Conservation (phyloP, 2,797 vertebrate genomes). For the Okamejei kenojei region DNA sequence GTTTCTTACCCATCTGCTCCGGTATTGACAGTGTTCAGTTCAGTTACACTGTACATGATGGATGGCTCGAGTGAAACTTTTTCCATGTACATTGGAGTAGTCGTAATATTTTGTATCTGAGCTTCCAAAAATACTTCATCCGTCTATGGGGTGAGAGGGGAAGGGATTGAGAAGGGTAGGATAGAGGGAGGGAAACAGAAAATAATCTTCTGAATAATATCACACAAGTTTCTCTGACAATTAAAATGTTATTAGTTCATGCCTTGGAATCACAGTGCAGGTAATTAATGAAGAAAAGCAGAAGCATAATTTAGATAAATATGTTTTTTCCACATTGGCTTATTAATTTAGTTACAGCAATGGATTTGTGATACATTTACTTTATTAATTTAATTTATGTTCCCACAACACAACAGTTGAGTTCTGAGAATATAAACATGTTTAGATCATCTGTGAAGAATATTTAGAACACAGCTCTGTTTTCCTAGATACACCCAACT, state of each 20-base stretch:
- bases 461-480: background rate
- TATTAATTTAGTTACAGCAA: conserved; percentile 48
- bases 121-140: conserved; percentile 98
- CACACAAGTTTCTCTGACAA: conserved; percentile 49
- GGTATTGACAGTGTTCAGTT: conserved; percentile 73
- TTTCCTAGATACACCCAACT: background rate
- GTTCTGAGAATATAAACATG: background rate
- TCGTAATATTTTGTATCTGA: conserved; percentile 98
- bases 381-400: background rate
- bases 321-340: conserved; percentile 42
- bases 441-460: background rate
- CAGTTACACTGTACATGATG: conserved; percentile 92
- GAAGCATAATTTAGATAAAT: conserved; percentile 60
- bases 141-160: conserved; percentile 60
- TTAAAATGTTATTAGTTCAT: conserved; percentile 75
- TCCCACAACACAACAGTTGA: background rate
- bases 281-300: conserved; percentile 61
- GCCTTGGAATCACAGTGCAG: conserved; percentile 70
- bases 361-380: conserved; percentile 62
- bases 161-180: conserved; percentile 41
- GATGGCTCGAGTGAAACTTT: conserved; percentile 95
- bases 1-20: conserved; percentile 66
- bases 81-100: conserved; percentile 98
- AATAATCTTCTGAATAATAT: conserved; percentile 12
- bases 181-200: background rate